These are phyloP conservation scores for Gibbula magus DNA, from an alignment of 2,888 invertebrate species.

Conservation along the genomic window DNA sequence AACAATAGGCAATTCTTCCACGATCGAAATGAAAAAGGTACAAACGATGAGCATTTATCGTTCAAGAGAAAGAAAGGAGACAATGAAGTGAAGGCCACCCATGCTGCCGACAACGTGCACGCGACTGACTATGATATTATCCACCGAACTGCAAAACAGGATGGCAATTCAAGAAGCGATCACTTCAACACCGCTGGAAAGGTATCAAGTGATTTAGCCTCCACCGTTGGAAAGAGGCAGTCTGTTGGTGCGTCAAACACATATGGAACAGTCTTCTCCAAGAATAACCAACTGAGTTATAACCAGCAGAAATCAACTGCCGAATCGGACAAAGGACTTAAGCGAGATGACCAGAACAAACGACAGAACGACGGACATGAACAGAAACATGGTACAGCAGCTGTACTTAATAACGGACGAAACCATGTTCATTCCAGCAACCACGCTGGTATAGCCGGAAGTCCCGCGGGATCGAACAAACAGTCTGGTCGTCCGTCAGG, in stretches of 20 bases:
- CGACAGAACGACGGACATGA: no score
- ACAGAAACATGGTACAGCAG: no score
- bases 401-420: no score
- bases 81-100: conserved; percentile 33
- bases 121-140: conserved; percentile 28
- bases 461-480: no score
- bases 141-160: conserved; percentile 29
- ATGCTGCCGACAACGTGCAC: conserved; percentile 32
- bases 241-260: conserved; percentile 11
- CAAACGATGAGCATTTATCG: conserved; percentile 35
- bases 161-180: conserved; percentile 29
- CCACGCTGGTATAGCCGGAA: no score
- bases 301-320: no score
- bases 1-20: conserved; percentile 39
- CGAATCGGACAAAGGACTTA: no score
- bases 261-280: no score
- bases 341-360: no score
- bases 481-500: no score
- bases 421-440: no score
- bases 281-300: no score
- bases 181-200: conserved; percentile 28
- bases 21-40: conserved; percentile 36
- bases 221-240: conserved; percentile 11
- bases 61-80: conserved; percentile 34
- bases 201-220: conserved; percentile 6